phyloP scores from a whole-genome alignment of 1,140 invertebrate genomes.

The Microplitis mediator region DNA sequence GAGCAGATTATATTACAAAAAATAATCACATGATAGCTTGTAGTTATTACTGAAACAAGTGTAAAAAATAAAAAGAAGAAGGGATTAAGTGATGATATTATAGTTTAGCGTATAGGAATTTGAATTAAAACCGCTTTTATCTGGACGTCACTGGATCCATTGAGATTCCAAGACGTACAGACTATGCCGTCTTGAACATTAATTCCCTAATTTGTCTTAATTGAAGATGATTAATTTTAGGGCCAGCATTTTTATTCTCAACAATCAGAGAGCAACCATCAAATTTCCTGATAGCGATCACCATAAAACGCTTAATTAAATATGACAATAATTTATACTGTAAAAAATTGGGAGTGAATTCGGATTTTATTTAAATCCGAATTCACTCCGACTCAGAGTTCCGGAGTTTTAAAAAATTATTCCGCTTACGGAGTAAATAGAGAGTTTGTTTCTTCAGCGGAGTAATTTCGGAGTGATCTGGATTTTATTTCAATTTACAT shows the following conservation, averaged over 20 bases:
- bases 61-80: not conserved
- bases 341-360: too few relatives aligned
- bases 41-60: not conserved
- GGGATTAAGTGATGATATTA: not conserved
- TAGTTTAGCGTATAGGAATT: slow-evolving; percentile 14
- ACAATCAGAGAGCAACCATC: not conserved
- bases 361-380: too few relatives aligned
- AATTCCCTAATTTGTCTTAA: slow-evolving; percentile 38
- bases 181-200: slow-evolving; percentile 12
- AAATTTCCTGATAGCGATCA: not conserved
- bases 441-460: too few relatives aligned
- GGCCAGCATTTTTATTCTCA: slow-evolving; percentile 27
- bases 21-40: not conserved
- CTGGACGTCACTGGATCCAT: slow-evolving; percentile 41
- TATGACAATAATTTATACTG: too few relatives aligned
- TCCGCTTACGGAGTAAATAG: too few relatives aligned
- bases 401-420: too few relatives aligned
- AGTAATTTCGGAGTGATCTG: too few relatives aligned
- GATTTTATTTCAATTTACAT: too few relatives aligned
- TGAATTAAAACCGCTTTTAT: slow-evolving; percentile 55
- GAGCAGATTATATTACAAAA: too few relatives aligned
- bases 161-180: slow-evolving; percentile 28
- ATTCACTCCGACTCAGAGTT: too few relatives aligned
- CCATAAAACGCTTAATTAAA: too few relatives aligned
- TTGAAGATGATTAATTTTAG: slow-evolving; percentile 31